Conservation (phyloP, 2,888 invertebrate genomes). For the Pterostichus madidus region DNA sequence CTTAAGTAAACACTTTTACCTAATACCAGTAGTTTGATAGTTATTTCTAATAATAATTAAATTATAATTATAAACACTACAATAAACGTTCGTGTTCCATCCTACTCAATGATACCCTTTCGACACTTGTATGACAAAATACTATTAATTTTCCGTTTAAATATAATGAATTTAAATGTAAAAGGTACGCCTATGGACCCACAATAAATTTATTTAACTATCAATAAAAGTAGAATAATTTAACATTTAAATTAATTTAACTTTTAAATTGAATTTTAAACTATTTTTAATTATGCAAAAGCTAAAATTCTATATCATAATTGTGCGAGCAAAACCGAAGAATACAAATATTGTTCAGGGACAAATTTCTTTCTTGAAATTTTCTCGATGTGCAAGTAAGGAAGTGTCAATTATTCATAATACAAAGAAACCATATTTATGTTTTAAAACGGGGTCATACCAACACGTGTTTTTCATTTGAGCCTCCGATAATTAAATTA, state of each 20-base stretch:
- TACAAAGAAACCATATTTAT: conserved; percentile 61
- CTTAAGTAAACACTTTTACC: no score
- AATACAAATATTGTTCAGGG: background rate
- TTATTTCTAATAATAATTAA: no score
- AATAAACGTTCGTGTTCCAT: no score
- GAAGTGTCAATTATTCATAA: conserved; percentile 58
- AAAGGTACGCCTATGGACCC: background rate
- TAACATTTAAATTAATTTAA: conserved; percentile 21
- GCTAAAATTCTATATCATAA: background rate
- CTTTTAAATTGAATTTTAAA: conserved; percentile 9
- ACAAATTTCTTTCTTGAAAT: background rate
- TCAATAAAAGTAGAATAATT: conserved; percentile 17
- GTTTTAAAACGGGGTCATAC: conserved; percentile 61
- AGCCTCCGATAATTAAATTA: conserved; percentile 64
- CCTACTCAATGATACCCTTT: no score
- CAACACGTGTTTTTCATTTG: conserved; percentile 61
- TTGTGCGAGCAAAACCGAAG: background rate
- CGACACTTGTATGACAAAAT: no score
- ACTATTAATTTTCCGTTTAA: no score
- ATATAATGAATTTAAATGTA: background rate
- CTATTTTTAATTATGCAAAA: background rate
- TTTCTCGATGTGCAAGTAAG: conserved; percentile 5
- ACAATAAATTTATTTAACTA: conserved; percentile 23
- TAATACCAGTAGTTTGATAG: no score
- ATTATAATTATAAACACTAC: no score